Base-by-base conservation (phyloP, 2,113 vertebrate genomes). In the Tenebrosternarchus preto region DNA sequence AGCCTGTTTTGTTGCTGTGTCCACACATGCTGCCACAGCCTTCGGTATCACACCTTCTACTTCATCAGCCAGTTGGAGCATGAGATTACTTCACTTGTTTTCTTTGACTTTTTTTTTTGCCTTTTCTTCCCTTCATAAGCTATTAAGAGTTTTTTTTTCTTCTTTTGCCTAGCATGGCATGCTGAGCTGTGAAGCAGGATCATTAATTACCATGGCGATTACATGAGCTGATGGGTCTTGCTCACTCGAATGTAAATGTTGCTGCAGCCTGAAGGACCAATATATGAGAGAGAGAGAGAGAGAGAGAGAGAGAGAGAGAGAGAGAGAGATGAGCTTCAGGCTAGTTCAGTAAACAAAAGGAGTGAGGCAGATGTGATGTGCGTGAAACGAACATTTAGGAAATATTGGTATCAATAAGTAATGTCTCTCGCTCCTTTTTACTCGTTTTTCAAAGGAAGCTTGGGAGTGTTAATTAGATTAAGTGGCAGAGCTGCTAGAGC, bases 191-290 rank as follows among this genome's bases (percentile, higher is more conserved):
- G 22, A 79, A 76, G 43, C 67, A 31, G 75, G 36, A 15, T 27
- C 76, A 78, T 81, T 83, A 79, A 83, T 83, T 85, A 57, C 36
- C 46, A 67, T 59, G 66, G 46, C 55, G 12, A 73, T 72, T 78
- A 55, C 36, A 68, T 61, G 71, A 80, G 67, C 29, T 19, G 43
- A 60, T 68, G 60, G 60, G 39, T 80, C 72, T 77, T 17, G 15
- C 59, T 78, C 75, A 71, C 71, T 68, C 0, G 27, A 63, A 64
- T 81, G 46, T 50, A 76, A 82, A 82, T 79, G 31, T 33, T 50
- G 43, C 43, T 50, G 43, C 43, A 75, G 33, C 25, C 68, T 59
- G 33, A 73, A 73, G 33, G 70, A 20, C 22, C 33, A 57, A 43
- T 57, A 29, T 31, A 12, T 60, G 59, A 22, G 53, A 50, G 66